These are phyloP conservation scores for Suricata suricatta DNA, from an alignment of 2,113 vertebrate species.

Conservation along the genomic window DNA sequence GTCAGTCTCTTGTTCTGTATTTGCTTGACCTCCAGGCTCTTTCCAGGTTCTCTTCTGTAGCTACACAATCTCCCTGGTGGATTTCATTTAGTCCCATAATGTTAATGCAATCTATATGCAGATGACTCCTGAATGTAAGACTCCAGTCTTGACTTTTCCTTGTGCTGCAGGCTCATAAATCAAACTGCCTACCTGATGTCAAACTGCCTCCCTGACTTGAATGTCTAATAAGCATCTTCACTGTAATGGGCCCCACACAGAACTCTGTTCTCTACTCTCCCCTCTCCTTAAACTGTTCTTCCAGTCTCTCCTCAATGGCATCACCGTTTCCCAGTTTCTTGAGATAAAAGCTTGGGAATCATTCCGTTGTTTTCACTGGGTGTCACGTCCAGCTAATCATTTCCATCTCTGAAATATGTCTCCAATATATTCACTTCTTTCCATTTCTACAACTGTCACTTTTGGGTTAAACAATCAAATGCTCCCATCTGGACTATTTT, in stretches of 20 bases:
- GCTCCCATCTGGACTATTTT: not conserved
- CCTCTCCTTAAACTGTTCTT: not conserved
- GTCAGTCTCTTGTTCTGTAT: not conserved
- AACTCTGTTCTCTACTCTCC: not conserved
- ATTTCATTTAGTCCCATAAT: conserved; percentile 20
- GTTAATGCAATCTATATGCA: conserved; percentile 32
- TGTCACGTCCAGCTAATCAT: not conserved
- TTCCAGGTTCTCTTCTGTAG: not conserved
- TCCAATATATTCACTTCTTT: not conserved
- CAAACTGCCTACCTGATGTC: conserved; percentile 7
- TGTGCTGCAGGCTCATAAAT: conserved; percentile 42
- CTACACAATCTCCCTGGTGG: not conserved
- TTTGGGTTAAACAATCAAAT: not conserved
- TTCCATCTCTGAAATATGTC: not conserved
- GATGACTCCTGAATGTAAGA: conserved; percentile 39
- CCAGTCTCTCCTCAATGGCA: not conserved
- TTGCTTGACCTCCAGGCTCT: not conserved
- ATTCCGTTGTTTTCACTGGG: not conserved
- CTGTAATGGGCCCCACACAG: not conserved
- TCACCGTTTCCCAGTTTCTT: not conserved
- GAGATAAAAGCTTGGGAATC: not conserved
- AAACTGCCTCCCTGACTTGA: conserved; percentile 20
- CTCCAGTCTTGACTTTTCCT: conserved; percentile 27
- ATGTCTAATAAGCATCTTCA: conserved; percentile 8
- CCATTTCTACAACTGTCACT: not conserved